Conservation (phyloP, 2,888 invertebrate genomes). For the Ornithoptera priamus region DNA sequence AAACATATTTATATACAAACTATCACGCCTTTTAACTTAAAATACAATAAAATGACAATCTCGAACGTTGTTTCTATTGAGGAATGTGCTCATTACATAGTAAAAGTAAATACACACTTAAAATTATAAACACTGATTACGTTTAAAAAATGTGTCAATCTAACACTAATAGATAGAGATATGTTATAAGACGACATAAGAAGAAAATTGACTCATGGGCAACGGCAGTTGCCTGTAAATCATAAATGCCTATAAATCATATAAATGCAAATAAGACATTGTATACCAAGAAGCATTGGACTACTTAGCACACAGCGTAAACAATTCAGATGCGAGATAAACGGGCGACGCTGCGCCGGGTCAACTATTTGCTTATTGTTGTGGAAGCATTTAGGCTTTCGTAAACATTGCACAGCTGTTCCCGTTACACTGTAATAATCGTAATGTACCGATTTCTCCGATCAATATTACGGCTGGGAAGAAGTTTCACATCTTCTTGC, state of each 20-base stretch:
- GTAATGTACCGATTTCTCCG: slow-evolving; percentile 5
- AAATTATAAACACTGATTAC: too few relatives aligned
- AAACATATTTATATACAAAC: slow-evolving; percentile 3
- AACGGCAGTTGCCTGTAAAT: not conserved
- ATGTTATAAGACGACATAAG: not conserved
- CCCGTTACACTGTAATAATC: slow-evolving; percentile 16
- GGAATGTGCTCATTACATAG: too few relatives aligned
- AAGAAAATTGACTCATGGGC: not conserved
- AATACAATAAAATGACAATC: too few relatives aligned
- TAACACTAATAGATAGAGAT: not conserved
- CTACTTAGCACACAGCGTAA: slow-evolving; percentile 9
- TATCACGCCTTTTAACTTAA: too few relatives aligned
- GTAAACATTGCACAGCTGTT: slow-evolving; percentile 19
- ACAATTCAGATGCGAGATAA: slow-evolving; percentile 21
- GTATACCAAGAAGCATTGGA: slow-evolving; percentile 1
- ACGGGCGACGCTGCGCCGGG: slow-evolving; percentile 15
- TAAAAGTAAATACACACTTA: too few relatives aligned
- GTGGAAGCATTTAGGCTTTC: slow-evolving; percentile 11
- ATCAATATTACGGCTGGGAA: not conserved
- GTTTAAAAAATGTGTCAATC: not conserved
- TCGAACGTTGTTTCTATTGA: too few relatives aligned
- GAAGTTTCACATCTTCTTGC: not conserved
- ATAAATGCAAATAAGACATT: not conserved
- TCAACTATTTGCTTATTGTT: slow-evolving; percentile 24
- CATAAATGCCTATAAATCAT: too few relatives aligned